Percentiles rank a stretch among this genome's conserved stretches.
Evolutionary conservation across 1,140 invertebrate species (phyloP).

Genomic region (Temnothorax nylanderi): DNA sequence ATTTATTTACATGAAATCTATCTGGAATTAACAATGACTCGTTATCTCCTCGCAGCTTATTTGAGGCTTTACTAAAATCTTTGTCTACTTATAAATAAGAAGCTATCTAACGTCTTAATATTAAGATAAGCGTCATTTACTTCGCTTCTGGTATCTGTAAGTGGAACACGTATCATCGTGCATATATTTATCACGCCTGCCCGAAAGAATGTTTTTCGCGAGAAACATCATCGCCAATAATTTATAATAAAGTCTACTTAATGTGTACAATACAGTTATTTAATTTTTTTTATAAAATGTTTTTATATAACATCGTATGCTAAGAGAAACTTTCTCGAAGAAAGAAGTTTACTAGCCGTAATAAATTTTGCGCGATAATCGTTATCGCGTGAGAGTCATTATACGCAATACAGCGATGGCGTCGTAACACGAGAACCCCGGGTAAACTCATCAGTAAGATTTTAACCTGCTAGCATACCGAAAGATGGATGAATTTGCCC

Average conservation of each 20-base stretch:
- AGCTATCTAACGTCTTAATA: neutral
- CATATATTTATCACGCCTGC: neutral
- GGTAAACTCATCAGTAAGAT: neutral
- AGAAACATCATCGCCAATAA: neutral
- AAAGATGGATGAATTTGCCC: neutral
- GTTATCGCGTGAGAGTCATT: slow-evolving; percentile 45
- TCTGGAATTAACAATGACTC: neutral
- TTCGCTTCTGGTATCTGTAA: neutral
- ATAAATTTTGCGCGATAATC: slow-evolving; percentile 57
- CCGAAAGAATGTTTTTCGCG: neutral
- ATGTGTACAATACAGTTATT: neutral
- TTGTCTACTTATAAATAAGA: neutral
- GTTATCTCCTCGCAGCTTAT: neutral
- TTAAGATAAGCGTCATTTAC: neutral
- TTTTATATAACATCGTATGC: neutral
- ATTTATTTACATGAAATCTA: neutral
- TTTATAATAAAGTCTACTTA: neutral
- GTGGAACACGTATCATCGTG: neutral
- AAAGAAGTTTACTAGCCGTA: slow-evolving; percentile 37
- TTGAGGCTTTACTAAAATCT: neutral
- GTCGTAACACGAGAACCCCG: neutral
- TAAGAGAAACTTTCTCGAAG: neutral
- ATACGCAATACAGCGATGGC: neutral
- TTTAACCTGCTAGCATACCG: neutral
- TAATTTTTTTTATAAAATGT: neutral